Base-by-base conservation (phyloP, 2,797 vertebrate species). In the Odontamblyopus rebecca region DNA sequence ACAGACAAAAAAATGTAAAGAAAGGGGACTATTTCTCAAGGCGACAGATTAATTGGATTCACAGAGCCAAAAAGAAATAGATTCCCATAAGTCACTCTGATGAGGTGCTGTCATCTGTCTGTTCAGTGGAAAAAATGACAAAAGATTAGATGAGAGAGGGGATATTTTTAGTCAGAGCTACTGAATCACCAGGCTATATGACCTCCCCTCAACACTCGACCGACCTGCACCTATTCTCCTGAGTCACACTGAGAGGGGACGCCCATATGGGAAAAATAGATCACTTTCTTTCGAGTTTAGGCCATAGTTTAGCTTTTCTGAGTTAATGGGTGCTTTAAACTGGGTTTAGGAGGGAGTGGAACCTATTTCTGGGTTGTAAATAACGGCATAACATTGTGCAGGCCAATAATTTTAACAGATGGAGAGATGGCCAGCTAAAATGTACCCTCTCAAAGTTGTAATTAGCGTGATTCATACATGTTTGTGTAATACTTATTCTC, bases 11-110 rank as follows among this genome's bases (percentile, higher is more conserved):
- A 67, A 67, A 67, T 54, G 48, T 53, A 66, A 67, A 67, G 65
- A 53, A 62, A 72, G 81, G 64, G 71, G 82, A 81, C 75, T 53
- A 70, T 85, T 85, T 75, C 65, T 83, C 78, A 84, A 86, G 81
- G 86, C 80, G 76, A 82, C 78, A 79, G 79, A 91, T 91, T 88
- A 89, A 92, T 86, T 81, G 87, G 90, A 91, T 91, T 70, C 76
- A 80, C 67, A 61, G 2, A 12, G 61, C 13, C 54, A 61, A 57
- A 69, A 61, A 26, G 81, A 82, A 71, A 86, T 60, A 68, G 69
- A 67, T 77, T 86, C 77, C 67, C 75, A 59, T 82, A 81, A 85
- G 75, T 78, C 23, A 29, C 80, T 69, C 67, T 80, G 79, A 85
- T 80, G 70, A 87, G 79, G 71, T 51, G 61, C 82, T 82, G 88